Percentiles rank a stretch among this genome's conserved stretches.
These are phyloP conservation scores for Poecile montanus DNA, from an alignment of 2,797 vertebrate species.

Conservation along the genomic window DNA sequence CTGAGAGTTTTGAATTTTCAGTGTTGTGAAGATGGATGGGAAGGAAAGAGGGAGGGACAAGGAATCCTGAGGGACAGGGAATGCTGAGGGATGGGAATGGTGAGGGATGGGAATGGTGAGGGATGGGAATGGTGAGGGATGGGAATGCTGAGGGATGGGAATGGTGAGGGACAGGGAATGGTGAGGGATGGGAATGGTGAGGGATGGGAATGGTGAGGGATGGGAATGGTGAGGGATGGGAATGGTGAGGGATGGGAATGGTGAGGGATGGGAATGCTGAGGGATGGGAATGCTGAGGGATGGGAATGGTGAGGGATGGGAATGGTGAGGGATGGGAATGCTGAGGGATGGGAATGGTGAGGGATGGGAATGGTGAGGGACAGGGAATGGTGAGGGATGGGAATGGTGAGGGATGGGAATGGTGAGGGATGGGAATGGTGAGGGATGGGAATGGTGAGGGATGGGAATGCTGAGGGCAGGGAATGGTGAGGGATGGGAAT, in stretches of 20 bases:
- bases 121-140: not conserved
- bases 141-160: not conserved
- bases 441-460: not conserved
- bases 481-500: not conserved
- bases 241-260: not conserved
- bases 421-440: not conserved
- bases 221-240: not conserved
- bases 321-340: not conserved
- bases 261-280: not conserved
- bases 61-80: not conserved
- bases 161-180: not conserved
- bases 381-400: not conserved
- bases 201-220: not conserved
- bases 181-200: not conserved
- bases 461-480: not conserved
- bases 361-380: not conserved
- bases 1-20: not conserved
- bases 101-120: not conserved
- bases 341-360: not conserved
- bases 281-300: not conserved
- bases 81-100: not conserved
- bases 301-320: not conserved
- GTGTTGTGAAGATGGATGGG: not conserved
- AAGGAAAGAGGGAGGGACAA: not conserved
- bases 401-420: no score